These are phyloP conservation scores for Dicerorhinus sumatrensis DNA, from an alignment of 2,113 vertebrate species.

Conservation along the genomic window DNA sequence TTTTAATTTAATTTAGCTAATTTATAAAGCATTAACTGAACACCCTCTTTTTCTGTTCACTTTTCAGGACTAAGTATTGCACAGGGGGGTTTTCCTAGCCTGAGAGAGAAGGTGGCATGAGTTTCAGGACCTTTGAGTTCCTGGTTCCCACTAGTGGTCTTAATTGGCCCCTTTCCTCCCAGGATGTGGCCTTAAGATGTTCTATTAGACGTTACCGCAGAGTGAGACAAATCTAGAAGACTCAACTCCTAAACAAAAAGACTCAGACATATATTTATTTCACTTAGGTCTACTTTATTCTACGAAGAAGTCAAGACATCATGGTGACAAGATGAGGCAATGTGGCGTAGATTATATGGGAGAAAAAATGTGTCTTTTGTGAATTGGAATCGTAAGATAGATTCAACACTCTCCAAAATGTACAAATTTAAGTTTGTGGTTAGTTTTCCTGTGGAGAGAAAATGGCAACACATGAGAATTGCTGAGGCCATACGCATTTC, in stretches of 20 bases:
- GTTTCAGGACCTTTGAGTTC: neutral
- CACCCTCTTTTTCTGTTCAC: neutral
- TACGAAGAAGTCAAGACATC: neutral
- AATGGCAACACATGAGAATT: conserved; percentile 28
- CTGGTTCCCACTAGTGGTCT: neutral
- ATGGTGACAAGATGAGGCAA: neutral
- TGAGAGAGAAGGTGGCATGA: neutral
- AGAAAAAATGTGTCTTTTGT: neutral
- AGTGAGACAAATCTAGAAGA: neutral
- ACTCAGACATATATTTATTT: neutral
- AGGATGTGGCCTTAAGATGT: neutral
- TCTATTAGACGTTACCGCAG: neutral
- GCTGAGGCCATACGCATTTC: neutral
- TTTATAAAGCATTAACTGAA: neutral
- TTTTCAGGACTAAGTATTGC: neutral
- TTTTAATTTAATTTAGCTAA: neutral
- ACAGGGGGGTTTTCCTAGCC: neutral
- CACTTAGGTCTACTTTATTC: conserved; percentile 10
- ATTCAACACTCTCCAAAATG: conserved; percentile 30
- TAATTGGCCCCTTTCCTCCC: neutral
- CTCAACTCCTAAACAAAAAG: neutral
- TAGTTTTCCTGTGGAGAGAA: conserved; percentile 36
- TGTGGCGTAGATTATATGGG: neutral
- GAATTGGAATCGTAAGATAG: neutral
- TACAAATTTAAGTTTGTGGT: conserved; percentile 25